Evolutionary conservation across 2,113 vertebrate species (phyloP).

Genomic region (Dromas ardeola): DNA sequence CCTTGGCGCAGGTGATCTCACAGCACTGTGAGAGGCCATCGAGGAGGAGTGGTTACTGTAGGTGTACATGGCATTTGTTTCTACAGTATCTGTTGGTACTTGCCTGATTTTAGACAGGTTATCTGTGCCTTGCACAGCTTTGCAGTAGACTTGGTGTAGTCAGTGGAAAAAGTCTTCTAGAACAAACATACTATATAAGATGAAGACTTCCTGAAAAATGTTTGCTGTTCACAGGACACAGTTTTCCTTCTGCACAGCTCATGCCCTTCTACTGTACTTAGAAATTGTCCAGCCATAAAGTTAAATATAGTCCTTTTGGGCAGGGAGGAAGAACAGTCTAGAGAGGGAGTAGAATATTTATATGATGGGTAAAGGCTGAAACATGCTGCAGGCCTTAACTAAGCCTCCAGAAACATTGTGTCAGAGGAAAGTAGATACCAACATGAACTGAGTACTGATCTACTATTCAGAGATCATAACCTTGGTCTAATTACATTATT

Average conservation of each 20-base stretch:
- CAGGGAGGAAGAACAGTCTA: not conserved
- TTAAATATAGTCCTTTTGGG: not conserved
- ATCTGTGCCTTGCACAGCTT: not conserved
- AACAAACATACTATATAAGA: accelerated
- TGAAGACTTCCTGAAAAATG: too few species aligned
- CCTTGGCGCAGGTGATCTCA: too few species aligned
- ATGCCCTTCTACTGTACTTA: not conserved
- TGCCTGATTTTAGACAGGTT: not conserved
- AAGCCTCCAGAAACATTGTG: slow-evolving; percentile 45
- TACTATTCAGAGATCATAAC: slow-evolving; percentile 50
- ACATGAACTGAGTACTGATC: slow-evolving; percentile 1
- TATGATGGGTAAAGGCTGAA: not conserved
- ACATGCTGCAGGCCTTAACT: slow-evolving; percentile 25
- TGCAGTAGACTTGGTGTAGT: not conserved
- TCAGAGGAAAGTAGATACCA: not conserved
- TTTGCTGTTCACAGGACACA: not conserved
- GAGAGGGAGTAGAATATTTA: not conserved
- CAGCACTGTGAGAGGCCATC: accelerated
- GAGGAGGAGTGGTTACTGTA: accelerated
- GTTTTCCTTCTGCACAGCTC: not conserved
- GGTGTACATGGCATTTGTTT: accelerated
- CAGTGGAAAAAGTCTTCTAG: not conserved
- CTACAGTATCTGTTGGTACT: not conserved
- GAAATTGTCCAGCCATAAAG: not conserved
- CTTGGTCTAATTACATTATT: slow-evolving; percentile 61